These are phyloP conservation scores for Phanerotoma sp. DNA, from an alignment of 2,888 invertebrate species.

Conservation along the genomic window DNA sequence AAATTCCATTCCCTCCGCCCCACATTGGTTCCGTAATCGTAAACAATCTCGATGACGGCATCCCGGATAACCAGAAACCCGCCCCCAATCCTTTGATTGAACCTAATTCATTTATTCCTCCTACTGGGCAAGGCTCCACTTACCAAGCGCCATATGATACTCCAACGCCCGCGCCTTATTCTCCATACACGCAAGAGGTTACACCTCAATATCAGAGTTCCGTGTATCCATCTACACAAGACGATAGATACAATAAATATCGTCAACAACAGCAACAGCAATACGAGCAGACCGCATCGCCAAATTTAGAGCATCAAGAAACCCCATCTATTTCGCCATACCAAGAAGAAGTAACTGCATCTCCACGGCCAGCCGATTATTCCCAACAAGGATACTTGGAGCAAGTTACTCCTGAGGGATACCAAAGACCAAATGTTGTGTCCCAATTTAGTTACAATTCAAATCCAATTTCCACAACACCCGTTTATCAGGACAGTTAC, in stretches of 20 bases:
- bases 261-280: constrained; percentile 30
- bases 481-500: constrained; percentile 35
- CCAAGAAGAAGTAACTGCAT: constrained; percentile 33
- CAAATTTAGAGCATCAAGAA: constrained; percentile 8
- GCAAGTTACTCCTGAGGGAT: constrained; percentile 17
- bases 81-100: constrained; percentile 45
- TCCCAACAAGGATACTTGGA: not conserved
- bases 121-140: constrained; percentile 36
- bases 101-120: constrained; percentile 55
- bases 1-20: constrained; percentile 82
- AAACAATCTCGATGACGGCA: constrained; percentile 51
- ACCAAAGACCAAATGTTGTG: constrained; percentile 37
- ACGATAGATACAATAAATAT: constrained; percentile 32
- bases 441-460: constrained; percentile 37
- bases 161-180: constrained; percentile 38
- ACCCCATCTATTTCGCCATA: constrained; percentile 29
- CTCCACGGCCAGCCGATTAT: constrained; percentile 34
- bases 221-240: constrained; percentile 30
- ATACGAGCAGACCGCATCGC: constrained; percentile 18
- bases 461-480: constrained; percentile 36
- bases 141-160: constrained; percentile 39
- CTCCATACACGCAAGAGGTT: constrained; percentile 27
- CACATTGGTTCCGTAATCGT: constrained; percentile 86
- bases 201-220: constrained; percentile 37
- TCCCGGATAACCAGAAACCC: constrained; percentile 32